Percentiles rank a stretch among this genome's conserved stretches.
These are phyloP conservation scores for Metopolophium dirhodum DNA, from an alignment of 1,140 invertebrate species.

Conservation along the genomic window DNA sequence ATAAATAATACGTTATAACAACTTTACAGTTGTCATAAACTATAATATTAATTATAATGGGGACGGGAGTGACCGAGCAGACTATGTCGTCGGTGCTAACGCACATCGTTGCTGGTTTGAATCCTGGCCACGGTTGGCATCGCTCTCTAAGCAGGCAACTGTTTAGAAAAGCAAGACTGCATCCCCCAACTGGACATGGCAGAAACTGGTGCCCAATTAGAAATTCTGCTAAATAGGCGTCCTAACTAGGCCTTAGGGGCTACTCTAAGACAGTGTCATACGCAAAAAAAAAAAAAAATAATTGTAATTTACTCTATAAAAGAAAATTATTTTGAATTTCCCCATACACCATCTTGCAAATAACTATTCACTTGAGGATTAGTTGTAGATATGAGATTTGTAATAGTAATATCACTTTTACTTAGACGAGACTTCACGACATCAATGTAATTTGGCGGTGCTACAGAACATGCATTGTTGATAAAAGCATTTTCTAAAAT, in stretches of 20 bases:
- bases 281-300: not conserved
- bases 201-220: too few relatives aligned
- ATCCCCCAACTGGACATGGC: too few relatives aligned
- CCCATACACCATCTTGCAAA: constrained; percentile 58
- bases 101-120: too few relatives aligned
- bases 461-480: constrained; percentile 30
- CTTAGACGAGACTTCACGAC: constrained; percentile 44
- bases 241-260: too few relatives aligned
- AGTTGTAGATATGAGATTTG: constrained; percentile 74
- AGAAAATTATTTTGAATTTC: constrained; percentile 32
- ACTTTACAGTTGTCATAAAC: not conserved
- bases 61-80: too few relatives aligned
- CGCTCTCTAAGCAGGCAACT: too few relatives aligned
- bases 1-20: not conserved
- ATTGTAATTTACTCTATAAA: not conserved
- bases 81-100: too few relatives aligned
- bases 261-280: too few relatives aligned
- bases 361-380: constrained; percentile 64
- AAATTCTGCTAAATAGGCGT: too few relatives aligned
- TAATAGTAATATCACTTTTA: constrained; percentile 71
- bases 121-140: too few relatives aligned
- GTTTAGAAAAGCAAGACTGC: too few relatives aligned
- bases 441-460: not conserved
- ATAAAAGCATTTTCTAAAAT: constrained; percentile 34
- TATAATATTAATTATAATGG: not conserved